Percentiles rank a stretch among this genome's conserved stretches.
These are phyloP conservation scores for Dasypogon diadema DNA, from an alignment of 2,888 invertebrate genomes.

Conservation along the genomic window DNA sequence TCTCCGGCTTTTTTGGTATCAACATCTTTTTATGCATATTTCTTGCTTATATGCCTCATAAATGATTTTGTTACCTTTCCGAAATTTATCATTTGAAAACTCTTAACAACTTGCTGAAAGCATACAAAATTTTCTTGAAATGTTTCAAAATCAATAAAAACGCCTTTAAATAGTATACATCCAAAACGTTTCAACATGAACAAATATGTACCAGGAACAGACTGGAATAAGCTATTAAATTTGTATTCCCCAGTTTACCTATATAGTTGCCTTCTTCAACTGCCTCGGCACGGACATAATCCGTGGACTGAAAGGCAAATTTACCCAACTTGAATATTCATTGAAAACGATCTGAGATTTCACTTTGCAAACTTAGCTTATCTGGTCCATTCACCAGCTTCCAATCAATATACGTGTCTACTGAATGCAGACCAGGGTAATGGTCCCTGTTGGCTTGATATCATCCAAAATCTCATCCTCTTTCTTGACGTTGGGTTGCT, in stretches of 20 bases:
- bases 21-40: no score
- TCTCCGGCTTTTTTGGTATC: no score
- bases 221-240: slow-evolving; percentile 38
- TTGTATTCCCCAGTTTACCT: slow-evolving; percentile 13
- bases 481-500: neutral
- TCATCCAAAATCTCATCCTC: slow-evolving; percentile 14
- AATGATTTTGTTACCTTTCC: no score
- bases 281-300: slow-evolving; percentile 4
- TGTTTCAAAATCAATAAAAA: slow-evolving; percentile 25
- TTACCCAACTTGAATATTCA: slow-evolving; percentile 48
- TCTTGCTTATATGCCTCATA: no score
- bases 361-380: slow-evolving; percentile 45
- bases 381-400: slow-evolving; percentile 44
- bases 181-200: slow-evolving; percentile 23
- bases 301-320: slow-evolving; percentile 35
- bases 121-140: neutral
- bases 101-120: neutral
- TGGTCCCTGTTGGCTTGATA: neutral
- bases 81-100: neutral
- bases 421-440: neutral
- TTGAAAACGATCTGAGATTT: slow-evolving; percentile 44
- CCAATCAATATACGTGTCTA: slow-evolving; percentile 33
- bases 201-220: slow-evolving; percentile 36
- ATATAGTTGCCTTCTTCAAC: neutral
- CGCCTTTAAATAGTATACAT: neutral